Evolutionary conservation across 2,113 vertebrate species (phyloP).

Genomic region (Rhinogobius similis): DNA sequence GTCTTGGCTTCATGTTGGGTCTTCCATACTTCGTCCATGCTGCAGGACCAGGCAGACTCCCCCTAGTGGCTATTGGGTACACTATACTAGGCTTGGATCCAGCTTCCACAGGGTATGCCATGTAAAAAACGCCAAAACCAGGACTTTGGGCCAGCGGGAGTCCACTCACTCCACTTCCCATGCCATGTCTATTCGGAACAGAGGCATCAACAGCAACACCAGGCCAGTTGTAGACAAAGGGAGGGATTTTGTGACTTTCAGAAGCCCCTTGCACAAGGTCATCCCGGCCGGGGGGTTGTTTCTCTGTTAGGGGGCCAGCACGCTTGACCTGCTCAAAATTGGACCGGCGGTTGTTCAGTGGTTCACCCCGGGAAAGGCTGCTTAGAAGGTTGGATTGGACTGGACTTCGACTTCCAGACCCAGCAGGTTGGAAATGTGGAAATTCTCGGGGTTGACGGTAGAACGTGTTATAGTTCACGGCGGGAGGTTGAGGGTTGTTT

Average conservation of each 20-base stretch:
- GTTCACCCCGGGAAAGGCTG: constrained; percentile 27
- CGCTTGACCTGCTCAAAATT: constrained; percentile 50
- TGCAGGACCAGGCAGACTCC: not conserved
- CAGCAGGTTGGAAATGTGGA: not conserved
- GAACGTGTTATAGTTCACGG: not conserved
- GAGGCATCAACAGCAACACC: constrained; percentile 38
- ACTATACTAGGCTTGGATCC: not conserved
- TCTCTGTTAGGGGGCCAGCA: constrained; percentile 25
- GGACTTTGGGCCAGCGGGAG: constrained; percentile 14
- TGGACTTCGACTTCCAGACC: not conserved
- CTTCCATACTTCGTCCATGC: not conserved
- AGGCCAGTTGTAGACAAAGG: constrained; percentile 27
- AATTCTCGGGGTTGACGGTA: not conserved
- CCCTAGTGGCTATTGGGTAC: not conserved
- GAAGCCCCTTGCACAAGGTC: constrained; percentile 27
- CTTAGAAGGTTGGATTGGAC: constrained; percentile 9
- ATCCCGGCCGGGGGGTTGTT: constrained; percentile 17
- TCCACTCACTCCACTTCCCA: constrained; percentile 18
- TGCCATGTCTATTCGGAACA: constrained; percentile 42
- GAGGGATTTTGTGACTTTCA: constrained; percentile 31
- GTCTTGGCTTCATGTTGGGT: constrained; percentile 15
- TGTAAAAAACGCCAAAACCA: constrained; percentile 26
- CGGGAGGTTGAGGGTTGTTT: not conserved
- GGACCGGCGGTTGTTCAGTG: constrained; percentile 4
- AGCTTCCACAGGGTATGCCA: not conserved